These are phyloP conservation scores for Cantharis nigra DNA, from an alignment of 2,888 invertebrate genomes.

Conservation along the genomic window DNA sequence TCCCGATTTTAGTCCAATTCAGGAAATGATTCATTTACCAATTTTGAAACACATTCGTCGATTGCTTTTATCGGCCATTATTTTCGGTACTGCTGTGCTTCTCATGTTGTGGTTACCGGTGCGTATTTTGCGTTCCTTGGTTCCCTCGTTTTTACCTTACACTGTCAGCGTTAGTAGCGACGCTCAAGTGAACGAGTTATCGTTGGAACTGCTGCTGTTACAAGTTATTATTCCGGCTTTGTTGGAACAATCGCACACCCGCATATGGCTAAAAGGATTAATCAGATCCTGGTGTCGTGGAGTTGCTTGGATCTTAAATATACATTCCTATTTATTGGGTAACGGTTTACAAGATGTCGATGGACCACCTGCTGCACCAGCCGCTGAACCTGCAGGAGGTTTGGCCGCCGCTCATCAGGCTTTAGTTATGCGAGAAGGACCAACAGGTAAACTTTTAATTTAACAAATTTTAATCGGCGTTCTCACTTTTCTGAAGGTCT, in stretches of 20 bases:
- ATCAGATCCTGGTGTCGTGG: slow-evolving; percentile 85
- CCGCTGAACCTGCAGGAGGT: slow-evolving; percentile 52
- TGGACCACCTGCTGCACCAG: slow-evolving; percentile 44
- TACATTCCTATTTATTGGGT: slow-evolving; percentile 88
- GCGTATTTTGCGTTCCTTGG: slow-evolving; percentile 75
- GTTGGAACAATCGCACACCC: slow-evolving; percentile 94
- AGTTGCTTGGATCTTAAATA: slow-evolving; percentile 82
- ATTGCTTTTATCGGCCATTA: slow-evolving; percentile 89
- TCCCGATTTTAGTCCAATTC: slow-evolving; percentile 98
- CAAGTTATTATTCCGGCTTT: slow-evolving; percentile 95
- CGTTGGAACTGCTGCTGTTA: slow-evolving; percentile 86
- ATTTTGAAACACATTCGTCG: slow-evolving; percentile 89
- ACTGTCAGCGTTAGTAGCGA: slow-evolving; percentile 84
- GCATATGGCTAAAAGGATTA: slow-evolving; percentile 90
- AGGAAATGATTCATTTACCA: slow-evolving; percentile 98
- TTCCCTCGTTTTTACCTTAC: slow-evolving; percentile 93
- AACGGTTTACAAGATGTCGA: slow-evolving; percentile 56
- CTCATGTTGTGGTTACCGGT: slow-evolving; percentile 97
- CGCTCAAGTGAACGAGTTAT: slow-evolving; percentile 90
- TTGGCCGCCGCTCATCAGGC: slow-evolving; percentile 89
- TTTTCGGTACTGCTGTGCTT: slow-evolving; percentile 94
- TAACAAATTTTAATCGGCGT: background rate
- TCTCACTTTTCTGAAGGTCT: background rate
- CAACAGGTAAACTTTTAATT: slow-evolving; percentile 41
- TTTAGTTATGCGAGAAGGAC: slow-evolving; percentile 79